A percentile compares a stretch with the other conserved stretches of the same genome.
These are phyloP conservation scores for Falco cherrug DNA, from an alignment of 2,797 vertebrate species.

Conservation along the genomic window DNA sequence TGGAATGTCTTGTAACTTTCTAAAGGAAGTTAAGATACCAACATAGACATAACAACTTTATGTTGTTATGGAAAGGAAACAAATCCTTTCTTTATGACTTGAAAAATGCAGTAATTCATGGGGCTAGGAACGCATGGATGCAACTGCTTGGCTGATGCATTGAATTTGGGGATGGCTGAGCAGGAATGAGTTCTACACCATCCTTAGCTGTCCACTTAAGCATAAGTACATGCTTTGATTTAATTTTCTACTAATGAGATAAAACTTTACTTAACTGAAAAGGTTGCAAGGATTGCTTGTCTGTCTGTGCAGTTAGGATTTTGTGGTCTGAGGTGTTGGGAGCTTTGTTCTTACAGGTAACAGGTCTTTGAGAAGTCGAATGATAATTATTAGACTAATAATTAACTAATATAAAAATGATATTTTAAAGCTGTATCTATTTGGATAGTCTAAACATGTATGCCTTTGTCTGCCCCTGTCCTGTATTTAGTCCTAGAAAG, in stretches of 20 bases:
- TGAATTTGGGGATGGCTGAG: not conserved
- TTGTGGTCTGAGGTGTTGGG: not conserved
- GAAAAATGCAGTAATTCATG: not conserved
- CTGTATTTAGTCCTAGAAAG: not conserved
- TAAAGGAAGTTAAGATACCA: not conserved
- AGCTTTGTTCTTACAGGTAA: not conserved
- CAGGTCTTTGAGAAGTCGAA: not conserved
- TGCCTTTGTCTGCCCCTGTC: not conserved
- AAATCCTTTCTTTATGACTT: not conserved
- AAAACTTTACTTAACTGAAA: not conserved
- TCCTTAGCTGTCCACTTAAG: not conserved
- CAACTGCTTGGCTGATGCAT: not conserved
- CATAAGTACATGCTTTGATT: not conserved
- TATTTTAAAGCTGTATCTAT: not conserved
- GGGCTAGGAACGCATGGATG: fast-evolving
- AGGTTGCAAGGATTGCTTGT: not conserved
- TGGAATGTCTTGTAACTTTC: not conserved
- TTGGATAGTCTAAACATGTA: not conserved
- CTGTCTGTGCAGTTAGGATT: not conserved
- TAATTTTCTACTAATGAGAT: not conserved
- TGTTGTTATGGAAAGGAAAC: no score
- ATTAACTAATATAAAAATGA: not conserved
- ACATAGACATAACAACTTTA: not conserved
- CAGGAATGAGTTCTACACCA: not conserved
- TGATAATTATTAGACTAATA: no score